A percentile compares a stretch with the other conserved stretches of the same genome.
Evolutionary conservation across 2,797 vertebrate species (phyloP).

Genomic region (Enteromius anoplus): DNA sequence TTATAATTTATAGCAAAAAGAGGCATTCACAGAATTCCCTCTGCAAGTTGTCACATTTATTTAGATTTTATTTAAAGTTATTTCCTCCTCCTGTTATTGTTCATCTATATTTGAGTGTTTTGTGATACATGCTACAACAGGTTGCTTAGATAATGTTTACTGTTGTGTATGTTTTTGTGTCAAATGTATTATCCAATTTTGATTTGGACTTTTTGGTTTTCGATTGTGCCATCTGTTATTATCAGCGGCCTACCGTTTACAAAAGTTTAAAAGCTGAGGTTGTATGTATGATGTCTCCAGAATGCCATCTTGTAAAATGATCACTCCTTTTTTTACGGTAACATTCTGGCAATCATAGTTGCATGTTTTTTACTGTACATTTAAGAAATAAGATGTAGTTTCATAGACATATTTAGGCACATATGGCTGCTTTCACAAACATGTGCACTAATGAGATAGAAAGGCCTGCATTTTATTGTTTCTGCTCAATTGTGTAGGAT

Average conservation of each 20-base stretch:
- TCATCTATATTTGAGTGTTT: background rate
- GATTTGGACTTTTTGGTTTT: background rate
- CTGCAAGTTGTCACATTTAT: background rate
- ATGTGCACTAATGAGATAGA: background rate
- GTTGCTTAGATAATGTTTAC: background rate
- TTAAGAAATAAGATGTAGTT: conserved; percentile 1
- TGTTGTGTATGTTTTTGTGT: background rate
- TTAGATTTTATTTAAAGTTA: background rate
- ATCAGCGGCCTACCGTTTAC: background rate
- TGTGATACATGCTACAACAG: background rate
- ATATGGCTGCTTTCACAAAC: conserved; percentile 18
- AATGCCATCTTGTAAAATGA: background rate
- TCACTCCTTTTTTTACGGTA: background rate
- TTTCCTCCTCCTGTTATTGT: background rate
- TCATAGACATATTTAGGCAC: conserved; percentile 2
- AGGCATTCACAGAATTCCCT: background rate
- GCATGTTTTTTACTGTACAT: conserved; percentile 16
- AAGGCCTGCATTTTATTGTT: conserved; percentile 30
- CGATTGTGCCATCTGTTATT: background rate
- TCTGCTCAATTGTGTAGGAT: conserved; percentile 31
- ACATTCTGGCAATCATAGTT: background rate
- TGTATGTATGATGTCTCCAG: background rate
- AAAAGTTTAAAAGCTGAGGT: background rate
- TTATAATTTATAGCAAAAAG: background rate
- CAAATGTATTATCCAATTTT: background rate